Base-by-base conservation (phyloP, 2,888 invertebrate species). In the Parascotia fuliginaria region DNA sequence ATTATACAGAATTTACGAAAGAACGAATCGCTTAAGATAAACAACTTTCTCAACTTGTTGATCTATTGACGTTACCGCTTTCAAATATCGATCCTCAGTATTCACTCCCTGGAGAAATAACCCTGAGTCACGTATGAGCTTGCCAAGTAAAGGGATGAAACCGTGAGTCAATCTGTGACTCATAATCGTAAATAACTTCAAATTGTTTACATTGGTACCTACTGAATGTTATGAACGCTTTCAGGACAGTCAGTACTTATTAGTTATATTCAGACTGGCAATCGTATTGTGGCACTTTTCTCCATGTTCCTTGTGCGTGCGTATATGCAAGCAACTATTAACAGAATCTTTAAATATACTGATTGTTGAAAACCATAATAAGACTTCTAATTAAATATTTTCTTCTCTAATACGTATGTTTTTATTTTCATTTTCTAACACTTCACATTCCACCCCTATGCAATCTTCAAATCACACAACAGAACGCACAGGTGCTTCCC, bases 91-190 rank as follows among this genome's bases (percentile, higher is more conserved):
- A 42, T 42, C 19, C 33, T 32, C 32, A 33, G 33, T 19, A 14
- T 9, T 22, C 19, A 24, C 14, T n/a, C 15, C 7, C 31, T 16
- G 33, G 19, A 42, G 15, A 42, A 33, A 16, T 24, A 11, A 44
- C 14, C 39, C 52, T 68, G 68, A 65, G 19, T 65, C 65, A 68
- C 27, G 13, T 29, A 16, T 42, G 12, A 29, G 52, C 54, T 57
- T 55, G 39, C 55, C 32, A 58, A 68, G 60, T 56, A 65, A 53
- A 48, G 52, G 68, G 65, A 60, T 60, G 55, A 60, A 40, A 36
- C 42, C 16, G 16, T 46, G 49, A 49, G 28, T 43, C 39, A 49
- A 12, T 3, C 7, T 12, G 42, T 69, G 70, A 67, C 15, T 65
- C 70, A 57, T 16, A 9, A 36, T 36, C 52, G 40, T 49, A 46